Conservation (phyloP, 2,113 vertebrate genomes). For the Psilopogon haemacephalus region DNA sequence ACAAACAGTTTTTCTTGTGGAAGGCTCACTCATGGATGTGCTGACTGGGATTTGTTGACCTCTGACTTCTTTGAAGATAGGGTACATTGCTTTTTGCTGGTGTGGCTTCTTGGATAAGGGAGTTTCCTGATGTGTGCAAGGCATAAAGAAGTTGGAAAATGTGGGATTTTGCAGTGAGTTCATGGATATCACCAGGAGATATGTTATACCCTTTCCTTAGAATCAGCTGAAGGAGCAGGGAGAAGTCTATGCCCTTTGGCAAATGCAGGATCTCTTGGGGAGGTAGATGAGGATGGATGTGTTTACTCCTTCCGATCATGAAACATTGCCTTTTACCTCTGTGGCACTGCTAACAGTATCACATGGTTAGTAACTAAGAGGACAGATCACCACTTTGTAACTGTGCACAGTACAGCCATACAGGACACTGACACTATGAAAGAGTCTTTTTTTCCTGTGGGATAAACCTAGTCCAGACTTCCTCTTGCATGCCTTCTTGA, state of each 20-base stretch:
- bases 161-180: accelerated
- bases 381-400: neutral
- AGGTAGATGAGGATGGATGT: neutral
- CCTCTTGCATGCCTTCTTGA: neutral
- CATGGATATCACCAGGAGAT: accelerated
- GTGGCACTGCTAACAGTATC: neutral
- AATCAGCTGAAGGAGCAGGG: neutral
- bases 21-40: neutral
- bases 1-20: neutral
- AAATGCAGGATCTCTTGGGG: neutral
- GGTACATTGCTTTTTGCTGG: neutral
- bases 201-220: neutral
- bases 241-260: neutral
- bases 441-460: neutral
- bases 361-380: neutral
- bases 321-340: neutral
- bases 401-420: neutral
- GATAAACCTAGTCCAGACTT: neutral
- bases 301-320: neutral
- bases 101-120: neutral
- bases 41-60: accelerated
- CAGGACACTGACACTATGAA: neutral
- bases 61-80: neutral
- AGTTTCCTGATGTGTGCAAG: neutral
- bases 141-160: neutral